A percentile compares a stretch with the other conserved stretches of the same genome.
phyloP scores from a whole-genome alignment of 2,113 vertebrate species.

The Prionailurus bengalensis region DNA sequence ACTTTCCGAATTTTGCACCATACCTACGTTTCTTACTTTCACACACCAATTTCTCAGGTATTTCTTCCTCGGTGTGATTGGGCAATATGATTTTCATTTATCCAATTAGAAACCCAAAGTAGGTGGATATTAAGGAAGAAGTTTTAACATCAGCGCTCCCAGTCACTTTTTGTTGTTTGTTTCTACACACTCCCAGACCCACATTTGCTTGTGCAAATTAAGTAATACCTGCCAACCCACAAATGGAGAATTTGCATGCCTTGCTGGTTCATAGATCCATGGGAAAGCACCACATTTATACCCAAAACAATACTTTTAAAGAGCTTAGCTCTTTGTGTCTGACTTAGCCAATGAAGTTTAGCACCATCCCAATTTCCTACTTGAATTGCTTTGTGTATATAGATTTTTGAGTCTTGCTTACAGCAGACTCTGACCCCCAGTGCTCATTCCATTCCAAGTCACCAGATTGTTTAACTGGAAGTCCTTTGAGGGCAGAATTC shows the following conservation, averaged over 20 bases:
- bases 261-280: not conserved
- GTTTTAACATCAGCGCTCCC: not conserved
- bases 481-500: slow-evolving; percentile 49
- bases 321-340: not conserved
- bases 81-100: not conserved
- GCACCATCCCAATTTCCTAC: not conserved
- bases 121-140: slow-evolving; percentile 14
- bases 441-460: not conserved
- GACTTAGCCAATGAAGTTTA: slow-evolving; percentile 34
- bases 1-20: not conserved
- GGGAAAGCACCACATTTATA: not conserved
- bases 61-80: not conserved
- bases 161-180: not conserved
- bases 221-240: not conserved
- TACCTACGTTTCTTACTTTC: not conserved
- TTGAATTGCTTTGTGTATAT: not conserved
- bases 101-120: not conserved
- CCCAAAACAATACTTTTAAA: not conserved
- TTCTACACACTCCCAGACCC: not conserved
- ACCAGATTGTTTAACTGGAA: slow-evolving; percentile 16
- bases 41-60: not conserved
- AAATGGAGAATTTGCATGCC: slow-evolving; percentile 4
- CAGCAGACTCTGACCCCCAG: not conserved
- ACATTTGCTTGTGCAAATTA: not conserved
- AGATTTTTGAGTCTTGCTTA: not conserved